Base-by-base conservation (phyloP, 2,888 invertebrate species). In the Pterostichus niger region DNA sequence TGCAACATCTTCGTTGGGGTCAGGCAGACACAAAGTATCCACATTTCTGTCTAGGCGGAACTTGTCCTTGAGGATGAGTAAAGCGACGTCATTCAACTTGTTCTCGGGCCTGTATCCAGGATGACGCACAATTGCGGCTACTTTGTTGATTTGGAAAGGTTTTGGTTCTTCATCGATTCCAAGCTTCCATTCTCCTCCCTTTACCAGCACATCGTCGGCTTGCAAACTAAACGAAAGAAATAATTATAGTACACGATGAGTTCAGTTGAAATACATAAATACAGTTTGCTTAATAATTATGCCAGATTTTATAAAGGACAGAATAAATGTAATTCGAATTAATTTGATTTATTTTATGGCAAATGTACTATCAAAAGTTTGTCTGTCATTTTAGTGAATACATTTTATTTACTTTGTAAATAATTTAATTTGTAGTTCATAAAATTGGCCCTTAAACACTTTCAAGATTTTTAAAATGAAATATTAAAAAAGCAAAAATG, bases 111-210 rank as follows among this genome's bases (percentile, higher is more conserved):
- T 91, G 90, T 94, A 96, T 78, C 90, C 91, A 0, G 96, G 96
- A 89, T 96, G 96, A 0, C 93, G 88, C 0, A 94, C 91, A 82
- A 96, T 94, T 2, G 92, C 92, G 24, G 93, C 92, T 9, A 95
- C 96, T 75, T 94, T 93, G 0, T 94, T 92, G 81, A 96, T 94
- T 89, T 96, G 95, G 93, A 95, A 95, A 0, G 95, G 94, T 11
- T 95, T 90, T 0, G 96, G 96, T 86, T 96, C 96, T 77, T 95
- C 95, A 85, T 95, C 95, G 86, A 95, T 94, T 61, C 95, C 96
- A 2, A 96, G 91, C 87, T 95, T 95, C 95, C 96, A 96, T 92
- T 96, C 96, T 0, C 96, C 96, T 0, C 94, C 94, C 88, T 96
- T 96, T 86, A 96, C 93, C 0, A 95, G 91, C 0, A 96, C 91